phyloP scores from a whole-genome alignment of 2,797 vertebrate species.

The Sebastes reedi region DNA sequence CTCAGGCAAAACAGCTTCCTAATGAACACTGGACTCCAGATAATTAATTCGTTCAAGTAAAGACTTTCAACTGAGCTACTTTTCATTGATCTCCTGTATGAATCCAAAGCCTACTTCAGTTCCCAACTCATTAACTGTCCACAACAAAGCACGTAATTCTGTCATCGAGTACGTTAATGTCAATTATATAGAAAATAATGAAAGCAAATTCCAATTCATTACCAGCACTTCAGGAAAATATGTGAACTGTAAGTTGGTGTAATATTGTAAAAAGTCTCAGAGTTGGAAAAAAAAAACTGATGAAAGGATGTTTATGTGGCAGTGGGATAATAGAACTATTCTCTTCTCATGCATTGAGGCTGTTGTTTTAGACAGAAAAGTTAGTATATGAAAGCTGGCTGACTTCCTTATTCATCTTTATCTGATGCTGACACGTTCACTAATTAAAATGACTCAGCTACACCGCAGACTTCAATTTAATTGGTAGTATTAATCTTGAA shows the following conservation, averaged over 20 bases:
- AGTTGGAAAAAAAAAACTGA: not conserved
- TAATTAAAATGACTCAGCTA: conserved; percentile 14
- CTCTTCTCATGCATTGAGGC: not conserved
- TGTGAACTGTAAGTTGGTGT: not conserved
- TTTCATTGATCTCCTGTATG: not conserved
- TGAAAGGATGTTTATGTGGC: not conserved
- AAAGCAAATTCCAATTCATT: not conserved
- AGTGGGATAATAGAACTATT: not conserved
- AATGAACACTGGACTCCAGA: not conserved
- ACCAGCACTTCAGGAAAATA: not conserved
- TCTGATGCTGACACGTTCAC: not conserved
- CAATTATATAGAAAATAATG: not conserved
- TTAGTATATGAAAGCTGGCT: not conserved
- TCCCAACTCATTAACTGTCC: conserved; percentile 9
- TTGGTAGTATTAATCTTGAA: conserved; percentile 12
- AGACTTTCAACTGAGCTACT: not conserved
- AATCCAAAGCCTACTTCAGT: not conserved
- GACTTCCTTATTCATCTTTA: conserved; percentile 13
- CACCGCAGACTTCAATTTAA: not conserved
- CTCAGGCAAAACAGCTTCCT: not conserved
- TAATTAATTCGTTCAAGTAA: not conserved
- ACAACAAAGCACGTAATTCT: not conserved
- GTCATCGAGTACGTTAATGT: not conserved
- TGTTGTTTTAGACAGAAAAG: not conserved
- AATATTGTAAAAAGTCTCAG: not conserved